A percentile compares a stretch with the other conserved stretches of the same genome.
phyloP scores from a whole-genome alignment of 2,888 invertebrate species.

The Saturnia japonica region DNA sequence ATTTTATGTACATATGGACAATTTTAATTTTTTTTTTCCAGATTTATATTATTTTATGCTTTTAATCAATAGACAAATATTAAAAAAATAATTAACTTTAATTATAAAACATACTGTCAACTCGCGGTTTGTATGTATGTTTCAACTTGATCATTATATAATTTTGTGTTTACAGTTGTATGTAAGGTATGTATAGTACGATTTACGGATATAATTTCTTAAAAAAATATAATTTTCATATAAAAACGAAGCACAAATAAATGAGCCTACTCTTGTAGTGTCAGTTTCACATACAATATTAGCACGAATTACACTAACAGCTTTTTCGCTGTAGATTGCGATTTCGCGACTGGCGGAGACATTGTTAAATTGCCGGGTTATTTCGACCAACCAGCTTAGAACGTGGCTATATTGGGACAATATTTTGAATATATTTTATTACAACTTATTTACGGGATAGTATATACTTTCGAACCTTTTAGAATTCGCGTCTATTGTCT shows the following conservation, averaged over 20 bases:
- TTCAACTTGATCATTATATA: too few species aligned
- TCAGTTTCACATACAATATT: constrained; percentile 23
- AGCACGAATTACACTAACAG: constrained; percentile 22
- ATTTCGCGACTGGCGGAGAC: constrained; percentile 27
- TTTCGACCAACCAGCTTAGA: constrained; percentile 31
- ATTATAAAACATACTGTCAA: too few species aligned
- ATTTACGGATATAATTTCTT: neutral
- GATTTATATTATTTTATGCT: too few species aligned
- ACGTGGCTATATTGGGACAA: constrained; percentile 16
- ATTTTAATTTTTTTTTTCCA: too few species aligned
- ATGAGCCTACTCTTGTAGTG: constrained; percentile 13
- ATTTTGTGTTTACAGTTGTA: too few species aligned
- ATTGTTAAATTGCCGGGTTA: constrained; percentile 34
- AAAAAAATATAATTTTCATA: neutral
- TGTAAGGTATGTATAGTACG: too few species aligned
- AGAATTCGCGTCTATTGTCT: neutral
- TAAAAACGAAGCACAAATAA: constrained; percentile 23
- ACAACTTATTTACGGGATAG: neutral
- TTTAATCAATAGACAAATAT: too few species aligned
- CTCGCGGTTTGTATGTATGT: too few species aligned
- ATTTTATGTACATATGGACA: too few species aligned
- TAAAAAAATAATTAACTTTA: too few species aligned
- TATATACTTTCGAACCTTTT: neutral
- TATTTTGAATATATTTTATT: neutral
- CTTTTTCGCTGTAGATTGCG: constrained; percentile 21